These are phyloP conservation scores for Fragum fragum DNA, from an alignment of 2,888 invertebrate genomes.

Conservation along the genomic window DNA sequence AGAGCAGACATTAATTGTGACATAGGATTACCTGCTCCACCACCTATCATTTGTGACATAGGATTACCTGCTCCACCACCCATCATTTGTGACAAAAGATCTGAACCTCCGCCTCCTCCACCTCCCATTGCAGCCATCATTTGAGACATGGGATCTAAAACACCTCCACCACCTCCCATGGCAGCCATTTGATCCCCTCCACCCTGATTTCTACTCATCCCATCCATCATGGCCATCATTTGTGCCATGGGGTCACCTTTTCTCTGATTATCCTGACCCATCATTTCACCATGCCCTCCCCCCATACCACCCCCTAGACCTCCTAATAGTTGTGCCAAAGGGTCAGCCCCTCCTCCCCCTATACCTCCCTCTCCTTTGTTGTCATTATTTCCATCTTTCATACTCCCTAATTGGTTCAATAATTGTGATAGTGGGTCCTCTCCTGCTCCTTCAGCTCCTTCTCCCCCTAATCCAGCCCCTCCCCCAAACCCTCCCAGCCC, in stretches of 20 bases:
- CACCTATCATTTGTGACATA: slow-evolving; percentile 6
- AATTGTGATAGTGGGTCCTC: background rate
- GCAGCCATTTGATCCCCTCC: background rate
- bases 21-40: slow-evolving; percentile 4
- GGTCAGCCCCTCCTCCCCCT: slow-evolving; percentile 11
- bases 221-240: background rate
- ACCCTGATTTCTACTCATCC: background rate
- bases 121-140: slow-evolving; percentile 7
- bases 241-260: slow-evolving; percentile 1
- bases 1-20: background rate
- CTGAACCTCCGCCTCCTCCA: background rate
- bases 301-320: slow-evolving; percentile 11
- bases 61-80: slow-evolving; percentile 11
- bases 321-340: slow-evolving; percentile 7
- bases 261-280: background rate
- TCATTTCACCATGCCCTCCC: background rate
- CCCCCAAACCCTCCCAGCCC: background rate
- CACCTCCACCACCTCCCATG: slow-evolving; percentile 21
- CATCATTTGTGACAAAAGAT: slow-evolving; percentile 8
- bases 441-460: background rate
- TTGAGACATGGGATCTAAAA: background rate
- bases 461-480: background rate
- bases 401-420: background rate
- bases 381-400: background rate
- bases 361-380: background rate